Percentiles rank a stretch among this genome's conserved stretches.
These are phyloP conservation scores for Verasper variegatus DNA, from an alignment of 2,113 vertebrate genomes.

Conservation along the genomic window DNA sequence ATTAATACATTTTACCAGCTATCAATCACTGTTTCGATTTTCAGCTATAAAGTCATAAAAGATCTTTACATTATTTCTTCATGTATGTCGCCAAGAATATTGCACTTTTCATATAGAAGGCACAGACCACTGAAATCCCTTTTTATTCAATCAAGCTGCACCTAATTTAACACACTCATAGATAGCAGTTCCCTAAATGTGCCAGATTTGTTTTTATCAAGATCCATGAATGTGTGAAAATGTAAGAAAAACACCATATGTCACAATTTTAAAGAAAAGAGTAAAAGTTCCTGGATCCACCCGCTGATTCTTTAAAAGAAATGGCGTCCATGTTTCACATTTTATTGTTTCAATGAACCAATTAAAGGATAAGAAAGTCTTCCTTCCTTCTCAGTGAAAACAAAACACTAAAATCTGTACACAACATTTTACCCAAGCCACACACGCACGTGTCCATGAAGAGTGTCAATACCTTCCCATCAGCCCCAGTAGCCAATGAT, in stretches of 20 bases:
- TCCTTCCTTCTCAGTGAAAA: not conserved
- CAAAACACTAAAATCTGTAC: conserved; percentile 1
- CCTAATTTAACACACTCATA: too few species aligned
- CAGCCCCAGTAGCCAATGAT: conserved; percentile 93
- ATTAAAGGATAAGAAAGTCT: not conserved
- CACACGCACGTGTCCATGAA: conserved; percentile 13
- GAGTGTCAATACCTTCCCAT: conserved; percentile 2
- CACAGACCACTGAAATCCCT: too few species aligned
- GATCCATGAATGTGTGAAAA: too few species aligned
- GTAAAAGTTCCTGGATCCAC: too few species aligned
- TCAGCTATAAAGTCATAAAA: not conserved
- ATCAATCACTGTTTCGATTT: not conserved
- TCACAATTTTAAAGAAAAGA: too few species aligned
- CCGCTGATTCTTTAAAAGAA: too few species aligned
- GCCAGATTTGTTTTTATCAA: too few species aligned
- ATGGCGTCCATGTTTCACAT: not conserved
- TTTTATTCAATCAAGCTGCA: too few species aligned
- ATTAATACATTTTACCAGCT: not conserved
- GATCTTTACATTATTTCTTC: not conserved
- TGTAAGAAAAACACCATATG: too few species aligned
- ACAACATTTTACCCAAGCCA: not conserved
- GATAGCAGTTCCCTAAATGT: too few species aligned
- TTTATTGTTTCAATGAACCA: not conserved
- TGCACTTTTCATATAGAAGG: too few species aligned
- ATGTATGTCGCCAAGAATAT: not conserved